Base-by-base conservation (phyloP, 2,797 vertebrate genomes). In the Thalassophryne amazonica region DNA sequence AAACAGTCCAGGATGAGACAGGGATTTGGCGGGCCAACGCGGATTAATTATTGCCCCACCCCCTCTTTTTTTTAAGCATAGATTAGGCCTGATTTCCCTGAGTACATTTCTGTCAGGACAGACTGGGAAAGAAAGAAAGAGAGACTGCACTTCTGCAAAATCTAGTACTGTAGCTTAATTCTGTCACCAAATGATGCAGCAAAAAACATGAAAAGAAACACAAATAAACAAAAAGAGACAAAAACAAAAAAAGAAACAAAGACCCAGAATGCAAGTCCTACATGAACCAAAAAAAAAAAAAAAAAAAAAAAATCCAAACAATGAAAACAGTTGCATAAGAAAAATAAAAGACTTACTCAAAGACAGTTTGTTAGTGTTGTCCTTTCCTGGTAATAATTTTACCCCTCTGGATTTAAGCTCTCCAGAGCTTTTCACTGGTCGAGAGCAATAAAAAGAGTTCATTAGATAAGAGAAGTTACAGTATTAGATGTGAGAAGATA, bases 391-490 rank as follows among this genome's bases (percentile, higher is more conserved):
- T 47, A 98, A 81, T 91, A 99, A 91, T 89, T 99, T 99, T 69
- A 99, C 97, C 63, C 97, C 97, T 90, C 97, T 93, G 55, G 97
- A 99, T 90, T 98, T 99, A 74, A 97, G 82, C 69, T 98, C 97
- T 94, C 97, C 42, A 88, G 90, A 92, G 83, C 85, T 88, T 87
- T 92, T 92, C 86, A 92, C 91, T 92, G 84, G 78, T 84, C 52
- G 37, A 80, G 76, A 80, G 60, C 65, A 82, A 77, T 66, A 81
- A 68, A 79, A 75, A 83, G 57, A 81, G 64, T 78, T 72, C 57
- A 83, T 81, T 76, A 84, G 84, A 84, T 69, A 63, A 79, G 79
- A 86, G 49, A 76, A 84, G 77, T 83, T 80, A 62, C 65, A 79
- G 73, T 80, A 84, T 78, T 84, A 82, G 81, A 83, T 81, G 66